Evolutionary conservation across 1,140 invertebrate species (phyloP), one percentile per base, ranked within the genome.

Genomic region (Cotesia vestalis): DNA sequence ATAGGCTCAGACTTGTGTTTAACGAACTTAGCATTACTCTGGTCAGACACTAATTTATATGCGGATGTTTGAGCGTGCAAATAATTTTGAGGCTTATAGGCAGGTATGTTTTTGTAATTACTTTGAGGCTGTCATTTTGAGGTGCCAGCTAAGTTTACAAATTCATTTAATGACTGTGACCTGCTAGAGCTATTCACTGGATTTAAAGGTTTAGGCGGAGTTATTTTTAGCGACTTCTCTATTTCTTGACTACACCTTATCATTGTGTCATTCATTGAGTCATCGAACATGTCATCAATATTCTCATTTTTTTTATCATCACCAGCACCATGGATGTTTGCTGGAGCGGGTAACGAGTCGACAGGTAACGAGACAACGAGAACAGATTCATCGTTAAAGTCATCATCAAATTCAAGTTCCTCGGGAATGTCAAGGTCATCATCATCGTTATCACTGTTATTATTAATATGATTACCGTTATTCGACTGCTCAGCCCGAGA

Each of bases 221-320:
- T 38, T 40, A 77, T 64, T 4, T 77, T 79, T 4, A 81, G 74
- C 63, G 78, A 80, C 40, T 78, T 76, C 40, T 84, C 83, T n/a
- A 84, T 72, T 68, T 84, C 79, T 63, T 84, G 83, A 76, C 80
- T 84, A 53, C 82, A 84, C 46, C 69, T 77, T 11, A 81, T 73
- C 77, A 84, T 80, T 9, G 75, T 78, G 3, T 84, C 81, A 46
- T 72, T 66, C 12, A 82, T 74, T 0, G 81, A 83, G 68, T 83
- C 82, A 69, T 84, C 80, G 69, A 84, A 80, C 36, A 84, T 67
- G 20, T 79, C 83, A 36, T 79, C 68, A n/a, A 76, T 72, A 69
- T 53, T 80, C 20, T 53, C 62, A 63, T 53, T 34, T n/a, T 73
- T 71, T 40, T 62, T 12, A 2, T 11, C 20, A 12, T 52, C 53